Base-by-base conservation (phyloP, 2,888 invertebrate species). In the Esperia sulphurella region DNA sequence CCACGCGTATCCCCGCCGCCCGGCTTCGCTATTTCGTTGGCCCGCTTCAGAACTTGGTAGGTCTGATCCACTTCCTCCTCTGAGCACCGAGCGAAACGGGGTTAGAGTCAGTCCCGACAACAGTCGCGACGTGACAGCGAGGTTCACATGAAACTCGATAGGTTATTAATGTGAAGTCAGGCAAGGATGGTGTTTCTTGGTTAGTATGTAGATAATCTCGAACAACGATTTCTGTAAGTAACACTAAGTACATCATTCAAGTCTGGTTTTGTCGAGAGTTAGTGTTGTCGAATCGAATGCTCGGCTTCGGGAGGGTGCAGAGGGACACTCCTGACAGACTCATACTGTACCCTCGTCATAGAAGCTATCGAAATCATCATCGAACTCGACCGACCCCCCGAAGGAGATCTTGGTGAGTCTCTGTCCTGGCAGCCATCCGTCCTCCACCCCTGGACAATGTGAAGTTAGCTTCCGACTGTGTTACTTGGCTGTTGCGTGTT, bases 11-110 rank as follows among this genome's bases (percentile, higher is more conserved):
- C 74, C 75, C 82, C 90, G 83, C 89, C 91, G 72, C 79, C 80
- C 72, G 89, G 87, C 81, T 91, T 92, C 71, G 93, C 92, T 77
- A 96, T 95, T 92, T 97, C 96, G 80, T 96, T 96, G 77, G 97
- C 97, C 86, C 97, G 96, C 92, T 97, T 97, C 92, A 97, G 93
- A 83, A 97, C 96, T 92, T 96, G 96, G 91, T 97, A 97, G 87
- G 96, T 96, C 90, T 95, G 94, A 92, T 97, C 97, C 92, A 96
- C 93, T 92, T 96, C 94, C 83, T 90, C 91, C 90, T 88, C 85
- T 86, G 81, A 84, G 87, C 81, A 87, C 73, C 82, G 83, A 82
- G 77, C 74, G 77, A 81, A 82, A 82, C 71, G 75, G 68, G 63
- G 75, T 83, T 83, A 87, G 71, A 74, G 65, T 71, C 67, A 72